Evolutionary conservation across 2,888 invertebrate species (phyloP).

Genomic region (Microplitis manilae): DNA sequence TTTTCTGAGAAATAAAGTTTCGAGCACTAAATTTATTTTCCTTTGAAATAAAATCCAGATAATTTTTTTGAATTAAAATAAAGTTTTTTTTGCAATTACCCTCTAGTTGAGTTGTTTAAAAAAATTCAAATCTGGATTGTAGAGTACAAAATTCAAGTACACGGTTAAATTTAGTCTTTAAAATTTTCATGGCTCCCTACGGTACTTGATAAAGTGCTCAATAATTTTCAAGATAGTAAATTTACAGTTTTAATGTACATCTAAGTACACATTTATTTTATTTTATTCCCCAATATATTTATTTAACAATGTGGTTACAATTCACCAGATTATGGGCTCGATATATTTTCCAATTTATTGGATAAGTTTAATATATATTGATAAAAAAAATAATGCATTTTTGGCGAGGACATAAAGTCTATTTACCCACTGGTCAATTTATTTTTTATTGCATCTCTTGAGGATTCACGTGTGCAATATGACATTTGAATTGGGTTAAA

Average conservation of each 20-base stretch:
- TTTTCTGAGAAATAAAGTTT: not conserved
- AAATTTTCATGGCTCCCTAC: not conserved
- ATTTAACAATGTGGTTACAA: not conserved
- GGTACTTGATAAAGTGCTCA: not conserved
- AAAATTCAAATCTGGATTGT: not conserved
- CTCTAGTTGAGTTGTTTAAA: not conserved
- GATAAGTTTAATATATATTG: not conserved
- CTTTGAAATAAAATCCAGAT: not conserved
- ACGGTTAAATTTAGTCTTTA: not conserved
- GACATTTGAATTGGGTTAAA: too few relatives aligned
- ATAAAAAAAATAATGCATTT: not conserved
- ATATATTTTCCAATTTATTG: not conserved
- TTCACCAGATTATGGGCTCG: not conserved
- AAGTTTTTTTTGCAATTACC: not conserved
- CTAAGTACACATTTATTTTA: not conserved
- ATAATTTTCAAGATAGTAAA: not conserved
- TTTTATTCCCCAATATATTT: not conserved
- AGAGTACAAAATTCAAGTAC: not conserved
- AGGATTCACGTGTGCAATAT: too few relatives aligned
- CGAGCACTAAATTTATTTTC: not conserved
- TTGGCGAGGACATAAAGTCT: too few relatives aligned
- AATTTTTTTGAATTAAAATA: not conserved
- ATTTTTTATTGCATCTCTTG: too few relatives aligned
- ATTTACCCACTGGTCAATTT: too few relatives aligned
- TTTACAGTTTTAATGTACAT: not conserved